Evolutionary conservation across 2,797 vertebrate species (phyloP), one percentile per base, ranked within the genome.

Genomic region (Falco columbarius): DNA sequence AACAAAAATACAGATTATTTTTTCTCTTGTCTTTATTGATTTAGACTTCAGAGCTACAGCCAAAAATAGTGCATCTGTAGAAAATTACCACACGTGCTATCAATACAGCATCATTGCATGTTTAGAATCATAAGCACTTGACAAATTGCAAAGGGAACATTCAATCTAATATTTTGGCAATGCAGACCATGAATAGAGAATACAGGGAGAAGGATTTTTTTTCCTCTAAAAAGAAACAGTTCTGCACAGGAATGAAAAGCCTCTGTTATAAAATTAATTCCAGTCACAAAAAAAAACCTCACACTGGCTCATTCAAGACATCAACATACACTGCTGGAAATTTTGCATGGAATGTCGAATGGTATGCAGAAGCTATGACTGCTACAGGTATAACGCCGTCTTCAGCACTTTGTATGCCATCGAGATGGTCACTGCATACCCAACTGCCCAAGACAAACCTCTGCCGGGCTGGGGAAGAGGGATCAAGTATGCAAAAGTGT

Each of bases 401-500:
- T 81, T 98, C 70, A 99, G 97, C 55, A 99, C 91, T 14, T 63
- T 96, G 96, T 98, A 99, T 0, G 98, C 98, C 99, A 99, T 99
- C 2, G 98, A 99, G 30, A 98, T 27, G 58, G 98, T 99, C 67
- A 97, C 96, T 9, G 95, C 26, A 67, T 98, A 74, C 2, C 98
- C 99, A 30, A 89, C 3, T 0, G 97, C 3, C 91, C 97, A 99
- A 55, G 97, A 81, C 86, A 99, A 71, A 9, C 0, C 99, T 29
- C 99, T 98, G 94, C 98, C 54, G 11, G 99, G 99, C 96, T 99
- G 99, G 36, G 99, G 99, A 36, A 99, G 96, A 8, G 97, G 93
- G 1, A 72, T 21, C 54, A 99, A 4, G 74, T 99, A 99, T 0
- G 98, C 92, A 3, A 99, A 44, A 1, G 98, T 99, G 97, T 99